Evolutionary conservation across 2,888 invertebrate genomes (phyloP), one percentile per base, ranked within the genome.

Genomic region (Tinea pellionella): DNA sequence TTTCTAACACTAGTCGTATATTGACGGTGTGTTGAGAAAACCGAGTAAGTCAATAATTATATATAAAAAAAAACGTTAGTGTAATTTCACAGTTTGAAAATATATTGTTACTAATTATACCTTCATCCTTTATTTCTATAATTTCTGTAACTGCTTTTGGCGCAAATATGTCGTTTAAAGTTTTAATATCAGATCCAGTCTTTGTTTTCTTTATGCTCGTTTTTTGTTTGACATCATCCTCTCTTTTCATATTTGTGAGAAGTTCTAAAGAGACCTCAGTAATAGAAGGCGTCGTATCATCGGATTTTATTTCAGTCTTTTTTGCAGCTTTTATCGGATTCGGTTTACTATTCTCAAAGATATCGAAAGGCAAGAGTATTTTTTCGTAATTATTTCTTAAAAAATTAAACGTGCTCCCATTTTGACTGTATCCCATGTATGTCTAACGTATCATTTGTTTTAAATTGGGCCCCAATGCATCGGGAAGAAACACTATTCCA

Each of bases 381-480:
- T 90, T 89, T 68, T 92, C 91, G 77, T 93, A 94, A 75, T 92
- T 91, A 64, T 75, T 84, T 65, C 88, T 87, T 3, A 94, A 78
- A 65, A 90, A 75, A 77, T 80, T 83, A 67, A 90, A 89, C 13
- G 90, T 85, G 56, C 85, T 88, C 53, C 90, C 86, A 62, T 87
- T 89, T 63, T 87, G 83, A 63, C 89, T 89, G 66, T 90, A 91
- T 1, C 91, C 91, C 88, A 93, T 88, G n/a, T n/a, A n/a, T n/a
- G n/a, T n/a, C n/a, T n/a, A n/a, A n/a, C n/a, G n/a, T n/a, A n/a
- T n/a, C n/a, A n/a, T n/a, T n/a, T n/a, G n/a, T n/a, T n/a, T n/a
- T n/a, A n/a, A n/a, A n/a, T n/a, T n/a, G n/a, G n/a, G n/a, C n/a
- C n/a, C n/a, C n/a, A n/a, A n/a, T n/a, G n/a, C n/a, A n/a, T n/a